Base-by-base conservation (phyloP, 2,888 invertebrate genomes). In the Tigriopus californicus region DNA sequence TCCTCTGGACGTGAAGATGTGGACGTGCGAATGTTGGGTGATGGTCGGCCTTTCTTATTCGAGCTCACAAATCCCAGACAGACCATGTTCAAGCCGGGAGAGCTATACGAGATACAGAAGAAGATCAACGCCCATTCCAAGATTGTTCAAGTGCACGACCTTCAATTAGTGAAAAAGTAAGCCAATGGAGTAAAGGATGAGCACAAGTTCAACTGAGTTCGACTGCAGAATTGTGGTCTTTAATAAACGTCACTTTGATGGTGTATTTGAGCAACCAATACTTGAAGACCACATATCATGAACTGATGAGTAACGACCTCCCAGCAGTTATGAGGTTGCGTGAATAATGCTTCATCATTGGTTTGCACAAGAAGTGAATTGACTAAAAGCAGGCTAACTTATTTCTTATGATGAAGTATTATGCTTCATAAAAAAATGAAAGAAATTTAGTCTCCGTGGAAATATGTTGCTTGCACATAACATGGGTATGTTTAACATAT, bases 1-100 rank as follows among this genome's bases (percentile, higher is more conserved):
- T 80, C 92, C 2, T 91, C 94, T 58, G 95, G 97, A 0, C 76
- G 98, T 44, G 97, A 98, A 73, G 98, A 98, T 73, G 88, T 94
- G 0, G 98, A 98, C 73, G 97, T 97, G 0, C 76, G 92, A 61
- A 95, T 89, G 73, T 73, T 98, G 62, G 90, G 92, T 1, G 76
- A 80, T 61, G 97, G 97, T 0, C 74, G 97, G 10, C 97, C 97
- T 0, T 98, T 97, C 74, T 85, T 86, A 1, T 73, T 95, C 0
- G 91, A 95, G 76, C 77, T 90, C 46, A 67, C 79, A 1, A 80
- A 85, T 70, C 81, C 86, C 0, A 75, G 73, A 62, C 69, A 74
- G 22, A 75, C 77, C 18, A 70, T 72, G 41, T 72, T 83, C 63
- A 70, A 73, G 0, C 67, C 66, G 13, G 67, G 74, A 6, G 70